Base-by-base conservation (phyloP, 64 coral and sea anemone genomes). In the Stichodactyla helianthus region DNA sequence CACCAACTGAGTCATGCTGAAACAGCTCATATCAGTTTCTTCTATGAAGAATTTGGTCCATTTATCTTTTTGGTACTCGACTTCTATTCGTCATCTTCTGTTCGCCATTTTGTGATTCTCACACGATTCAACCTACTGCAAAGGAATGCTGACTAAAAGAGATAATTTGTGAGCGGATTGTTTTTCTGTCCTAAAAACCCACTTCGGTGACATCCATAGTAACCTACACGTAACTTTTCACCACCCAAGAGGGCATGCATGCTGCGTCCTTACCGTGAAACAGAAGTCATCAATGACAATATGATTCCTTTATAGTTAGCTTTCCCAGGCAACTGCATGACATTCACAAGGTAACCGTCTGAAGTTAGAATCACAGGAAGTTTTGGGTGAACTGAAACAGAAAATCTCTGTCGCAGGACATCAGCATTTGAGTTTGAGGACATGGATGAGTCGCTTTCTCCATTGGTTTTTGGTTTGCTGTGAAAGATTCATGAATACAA, bases 271-370 rank as follows among this genome's bases (percentile, higher is more conserved):
- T 84, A 93, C 94, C 94, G 90, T 82, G 87, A 77, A 71, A 96
- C 71, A 83, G 94, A 89, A 88, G 52, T 76, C 82, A 94, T 87
- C 27, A 99, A 71, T 22, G 87, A 77, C 18, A 81, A 95, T 84
- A 99, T 99, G 61, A 99, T 31, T 27, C 86, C 89, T 35, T 57
- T 56, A 64, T 94, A 90, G 79, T 82, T 94, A 82, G 91, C 89
- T 58, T 87, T 87, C 9, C 60, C 61, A 50, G 87, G 90, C 5
- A 99, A 52, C 85, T 99, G 93, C 58, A 99, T 87, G n/a, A 99
- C 27, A 7, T 90, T 99, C n/a, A 99, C 93, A 19, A 99, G 59
- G 59, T 99, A 99, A 57, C 96, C 96, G 93, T 99, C 96, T 6
- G 96, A 95, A 61, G 87, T 95, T 12, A 99, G 86, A 54, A 99